Percentiles rank a stretch among this genome's conserved stretches.
These are phyloP conservation scores for Portunus trituberculatus DNA, from an alignment of 1,140 invertebrate species.

Conservation along the genomic window DNA sequence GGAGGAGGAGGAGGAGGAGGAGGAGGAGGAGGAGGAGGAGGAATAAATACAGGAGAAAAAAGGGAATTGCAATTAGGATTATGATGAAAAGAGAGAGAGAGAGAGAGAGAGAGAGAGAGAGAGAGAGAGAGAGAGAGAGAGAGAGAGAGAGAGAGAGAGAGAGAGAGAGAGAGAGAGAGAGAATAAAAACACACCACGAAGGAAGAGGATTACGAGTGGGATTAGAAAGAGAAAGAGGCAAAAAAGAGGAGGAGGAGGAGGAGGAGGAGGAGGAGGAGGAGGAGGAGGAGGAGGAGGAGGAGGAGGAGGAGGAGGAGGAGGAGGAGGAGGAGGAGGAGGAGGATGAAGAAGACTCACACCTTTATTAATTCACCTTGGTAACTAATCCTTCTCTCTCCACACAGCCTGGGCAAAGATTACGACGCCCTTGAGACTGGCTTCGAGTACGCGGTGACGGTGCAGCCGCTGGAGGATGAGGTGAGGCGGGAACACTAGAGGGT, in stretches of 20 bases:
- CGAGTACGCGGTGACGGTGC: slow-evolving; percentile 61
- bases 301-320: background rate
- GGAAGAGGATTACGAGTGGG: background rate
- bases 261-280: background rate
- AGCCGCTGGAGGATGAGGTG: slow-evolving; percentile 49
- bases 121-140: too few relatives aligned
- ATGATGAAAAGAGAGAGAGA: background rate
- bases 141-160: too few relatives aligned
- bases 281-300: background rate
- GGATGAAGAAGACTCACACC: background rate
- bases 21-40: background rate
- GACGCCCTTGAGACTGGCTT: slow-evolving; percentile 55
- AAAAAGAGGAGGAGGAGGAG: background rate
- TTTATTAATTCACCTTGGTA: background rate
- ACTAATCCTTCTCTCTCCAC: background rate
- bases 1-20: slow-evolving; percentile 6
- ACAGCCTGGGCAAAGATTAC: slow-evolving; percentile 55
- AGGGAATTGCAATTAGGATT: too few relatives aligned
- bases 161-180: too few relatives aligned
- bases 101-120: too few relatives aligned
- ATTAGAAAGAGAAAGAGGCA: background rate
- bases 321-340: background rate
- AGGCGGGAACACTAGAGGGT: too few relatives aligned
- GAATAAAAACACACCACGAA: background rate
- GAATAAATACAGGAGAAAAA: background rate